Base-by-base conservation (phyloP, 2,888 invertebrate genomes). In the Anoplius nigerrimus region DNA sequence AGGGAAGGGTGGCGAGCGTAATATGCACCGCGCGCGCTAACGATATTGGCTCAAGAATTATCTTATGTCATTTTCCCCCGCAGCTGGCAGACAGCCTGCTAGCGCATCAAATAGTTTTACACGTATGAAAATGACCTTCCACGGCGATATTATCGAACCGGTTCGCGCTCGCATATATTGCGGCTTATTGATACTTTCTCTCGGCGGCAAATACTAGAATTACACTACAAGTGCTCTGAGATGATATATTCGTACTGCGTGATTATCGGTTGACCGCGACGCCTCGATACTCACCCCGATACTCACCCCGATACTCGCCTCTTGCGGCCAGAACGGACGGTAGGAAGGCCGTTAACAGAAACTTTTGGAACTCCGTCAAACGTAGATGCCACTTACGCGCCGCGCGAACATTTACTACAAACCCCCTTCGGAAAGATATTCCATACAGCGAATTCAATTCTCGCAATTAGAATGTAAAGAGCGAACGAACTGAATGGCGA, bases 401-500 rank as follows among this genome's bases (percentile, higher is more conserved):
- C n/a, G n/a, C 48, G 56, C 42, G 1, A 8, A 62, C 62, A 55
- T 66, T 63, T 56, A n/a, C n/a, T 13, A 21, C 67, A 27, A 54
- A 18, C 20, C 20, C 42, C 42, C 48, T 54, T 55, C 46, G 66
- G 3, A 21, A 0, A 20, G 21, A 46, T 60, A 58, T 72, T 42
- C 56, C 42, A 48, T 58, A 42, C 22, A n/a, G 53, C 46, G 51
- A 71, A 70, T 65, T 58, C 58, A 62, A 67, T 74, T 57, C 65
- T 43, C 63, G 52, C 75, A 71, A 71, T 77, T 79, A 84, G 81
- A 81, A 78, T 83, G 82, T 81, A 84, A 84, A 86, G 86, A 87
- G 84, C 81, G 82, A 78, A 76, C 79, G 80, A 80, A 84, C 83
- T 83, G 82, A 84, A 85, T 82, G 82, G 84, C 77, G 76, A 83